phyloP scores from a whole-genome alignment of 2,888 invertebrate genomes.

The Pachymerium ferrugineum region DNA sequence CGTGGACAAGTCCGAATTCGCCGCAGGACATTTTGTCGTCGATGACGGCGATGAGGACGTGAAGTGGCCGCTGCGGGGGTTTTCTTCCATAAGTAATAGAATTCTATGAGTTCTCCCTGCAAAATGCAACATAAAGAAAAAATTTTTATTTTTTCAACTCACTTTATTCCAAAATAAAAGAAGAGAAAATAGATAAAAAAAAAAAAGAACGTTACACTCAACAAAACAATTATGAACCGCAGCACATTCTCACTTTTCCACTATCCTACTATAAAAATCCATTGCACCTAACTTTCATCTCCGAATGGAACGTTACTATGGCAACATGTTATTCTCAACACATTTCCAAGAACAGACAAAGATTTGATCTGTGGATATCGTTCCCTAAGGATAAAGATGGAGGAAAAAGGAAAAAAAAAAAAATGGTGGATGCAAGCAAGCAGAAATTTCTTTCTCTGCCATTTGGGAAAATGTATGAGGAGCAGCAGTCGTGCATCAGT shows the following conservation, averaged over 20 bases:
- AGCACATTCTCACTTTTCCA: not conserved
- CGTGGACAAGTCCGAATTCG: constrained; percentile 57
- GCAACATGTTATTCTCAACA: constrained; percentile 14
- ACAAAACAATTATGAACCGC: not conserved
- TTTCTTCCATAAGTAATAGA: constrained; percentile 99
- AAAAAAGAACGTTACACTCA: too few relatives aligned
- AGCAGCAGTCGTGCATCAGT: constrained; percentile 21
- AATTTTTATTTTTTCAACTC: not conserved
- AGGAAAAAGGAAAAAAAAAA: not conserved
- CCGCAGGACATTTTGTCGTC: constrained; percentile 78
- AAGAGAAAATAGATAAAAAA: not conserved
- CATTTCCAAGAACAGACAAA: constrained; percentile 18
- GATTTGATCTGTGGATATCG: constrained; percentile 21
- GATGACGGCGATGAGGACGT: constrained; percentile 77
- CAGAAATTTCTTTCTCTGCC: constrained; percentile 21
- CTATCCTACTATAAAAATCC: not conserved
- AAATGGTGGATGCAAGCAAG: constrained; percentile 21
- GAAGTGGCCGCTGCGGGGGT: constrained; percentile 96
- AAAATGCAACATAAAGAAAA: constrained; percentile 33
- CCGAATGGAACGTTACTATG: not conserved
- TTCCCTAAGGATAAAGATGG: constrained; percentile 12
- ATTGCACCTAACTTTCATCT: not conserved
- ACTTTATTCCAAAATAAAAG: not conserved
- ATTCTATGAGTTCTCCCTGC: constrained; percentile 91
- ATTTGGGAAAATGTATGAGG: constrained; percentile 21